Conservation (phyloP, 30 jellyfish, hydroid and myxozoan species). For the Rhopilema esculentum region DNA sequence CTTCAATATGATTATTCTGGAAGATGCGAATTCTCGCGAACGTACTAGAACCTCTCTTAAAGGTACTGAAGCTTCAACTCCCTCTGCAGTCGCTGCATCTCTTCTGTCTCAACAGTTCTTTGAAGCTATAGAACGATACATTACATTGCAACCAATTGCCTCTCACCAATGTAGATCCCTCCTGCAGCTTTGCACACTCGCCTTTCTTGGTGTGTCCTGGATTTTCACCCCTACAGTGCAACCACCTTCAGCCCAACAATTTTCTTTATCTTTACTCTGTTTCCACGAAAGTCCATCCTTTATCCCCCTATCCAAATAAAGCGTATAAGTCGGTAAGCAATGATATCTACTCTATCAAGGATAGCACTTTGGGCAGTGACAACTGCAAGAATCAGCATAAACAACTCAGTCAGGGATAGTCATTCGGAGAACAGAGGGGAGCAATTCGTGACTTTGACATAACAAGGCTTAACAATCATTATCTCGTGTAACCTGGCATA, state of each 20-base stretch:
- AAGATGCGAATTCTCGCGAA: background rate
- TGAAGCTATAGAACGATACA: background rate
- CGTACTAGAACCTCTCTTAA: slow-evolving; percentile 8
- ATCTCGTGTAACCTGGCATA: background rate
- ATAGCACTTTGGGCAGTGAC: background rate
- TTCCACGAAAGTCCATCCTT: slow-evolving; percentile 37
- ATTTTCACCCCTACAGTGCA: slow-evolving; percentile 15
- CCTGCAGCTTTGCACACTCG: slow-evolving; percentile 1
- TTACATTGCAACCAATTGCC: background rate
- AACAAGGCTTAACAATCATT: background rate
- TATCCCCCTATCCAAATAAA: slow-evolving; percentile 43
- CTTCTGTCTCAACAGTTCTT: slow-evolving; percentile 18
- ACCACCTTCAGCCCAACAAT: slow-evolving; percentile 8
- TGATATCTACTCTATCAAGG: background rate
- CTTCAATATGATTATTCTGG: slow-evolving; percentile 1
- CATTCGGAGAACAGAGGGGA: slow-evolving; percentile 1
- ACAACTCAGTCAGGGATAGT: slow-evolving; percentile 25
- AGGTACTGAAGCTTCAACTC: slow-evolving; percentile 1
- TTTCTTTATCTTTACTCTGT: slow-evolving; percentile 28
- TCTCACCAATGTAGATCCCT: background rate
- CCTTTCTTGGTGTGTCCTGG: slow-evolving; percentile 22
- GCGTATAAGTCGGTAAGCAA: slow-evolving; percentile 45
- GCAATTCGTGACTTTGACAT: slow-evolving; percentile 19
- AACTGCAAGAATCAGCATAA: slow-evolving; percentile 36
- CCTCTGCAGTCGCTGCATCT: slow-evolving; percentile 1